Percentiles rank a stretch among this genome's conserved stretches.
phyloP scores from a whole-genome alignment of 2,113 vertebrate species.

The Baryphthengus martii region DNA sequence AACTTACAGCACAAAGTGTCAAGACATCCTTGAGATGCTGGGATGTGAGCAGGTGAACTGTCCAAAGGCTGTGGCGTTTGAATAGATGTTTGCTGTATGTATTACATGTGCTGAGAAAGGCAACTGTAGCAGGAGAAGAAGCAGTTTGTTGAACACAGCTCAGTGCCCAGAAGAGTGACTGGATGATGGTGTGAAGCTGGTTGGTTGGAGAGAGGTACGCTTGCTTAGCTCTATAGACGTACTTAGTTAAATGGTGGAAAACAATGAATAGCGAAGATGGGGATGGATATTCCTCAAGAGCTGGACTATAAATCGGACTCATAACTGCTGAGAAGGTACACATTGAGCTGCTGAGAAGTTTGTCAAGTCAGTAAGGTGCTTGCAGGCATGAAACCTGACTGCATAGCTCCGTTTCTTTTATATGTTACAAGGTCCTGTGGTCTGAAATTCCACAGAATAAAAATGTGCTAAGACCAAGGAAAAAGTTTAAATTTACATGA shows the following conservation, averaged over 20 bases:
- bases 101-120: background rate
- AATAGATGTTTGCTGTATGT: background rate
- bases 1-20: background rate
- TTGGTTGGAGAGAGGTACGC: background rate
- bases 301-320: background rate
- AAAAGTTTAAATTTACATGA: fast-evolving
- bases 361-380: background rate
- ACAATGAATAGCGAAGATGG: background rate
- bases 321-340: fast-evolving
- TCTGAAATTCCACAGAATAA: background rate
- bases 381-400: background rate
- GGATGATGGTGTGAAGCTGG: fast-evolving
- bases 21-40: background rate
- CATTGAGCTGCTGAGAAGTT: fast-evolving
- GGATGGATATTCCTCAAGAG: background rate
- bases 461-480: background rate
- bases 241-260: background rate
- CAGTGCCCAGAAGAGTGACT: fast-evolving
- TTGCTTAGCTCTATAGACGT: fast-evolving
- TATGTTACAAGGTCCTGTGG: background rate
- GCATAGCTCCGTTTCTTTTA: background rate
- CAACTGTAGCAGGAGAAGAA: background rate
- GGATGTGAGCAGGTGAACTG: background rate
- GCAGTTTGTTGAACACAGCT: background rate
- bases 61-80: background rate